A percentile compares a stretch with the other conserved stretches of the same genome.
Conservation (phyloP, 2,888 invertebrate species). For the Agrochola lychnidis region DNA sequence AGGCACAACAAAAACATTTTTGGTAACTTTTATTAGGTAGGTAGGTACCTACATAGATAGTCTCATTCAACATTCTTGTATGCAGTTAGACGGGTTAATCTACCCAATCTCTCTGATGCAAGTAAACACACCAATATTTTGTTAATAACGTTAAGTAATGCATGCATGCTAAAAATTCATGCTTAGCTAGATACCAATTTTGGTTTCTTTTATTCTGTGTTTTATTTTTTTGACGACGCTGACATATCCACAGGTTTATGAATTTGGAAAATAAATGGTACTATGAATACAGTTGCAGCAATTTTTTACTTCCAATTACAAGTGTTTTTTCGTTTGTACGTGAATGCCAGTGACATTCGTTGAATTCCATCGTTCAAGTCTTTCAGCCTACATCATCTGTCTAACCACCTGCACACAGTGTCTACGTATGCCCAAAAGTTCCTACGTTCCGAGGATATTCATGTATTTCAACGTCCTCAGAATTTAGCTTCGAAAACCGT, state of each 20-base stretch:
- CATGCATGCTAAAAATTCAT: neutral
- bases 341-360: neutral
- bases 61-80: constrained; percentile 8
- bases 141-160: constrained; percentile 26
- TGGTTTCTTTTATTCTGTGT: neutral
- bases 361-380: neutral
- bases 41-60: neutral
- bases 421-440: neutral
- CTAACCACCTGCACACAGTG: neutral
- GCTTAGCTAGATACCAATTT: neutral
- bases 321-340: neutral
- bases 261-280: neutral
- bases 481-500: constrained; percentile 27
- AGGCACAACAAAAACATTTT: neutral
- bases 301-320: neutral
- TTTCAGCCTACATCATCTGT: neutral
- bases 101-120: constrained; percentile 20
- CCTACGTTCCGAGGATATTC: neutral
- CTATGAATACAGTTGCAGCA: neutral
- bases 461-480: neutral
- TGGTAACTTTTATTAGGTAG: neutral
- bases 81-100: constrained; percentile 19
- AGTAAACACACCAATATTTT: constrained; percentile 28
- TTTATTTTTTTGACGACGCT: neutral
- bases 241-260: neutral